Conservation (phyloP, 2,113 vertebrate genomes). For the Callaeas wilsoni region DNA sequence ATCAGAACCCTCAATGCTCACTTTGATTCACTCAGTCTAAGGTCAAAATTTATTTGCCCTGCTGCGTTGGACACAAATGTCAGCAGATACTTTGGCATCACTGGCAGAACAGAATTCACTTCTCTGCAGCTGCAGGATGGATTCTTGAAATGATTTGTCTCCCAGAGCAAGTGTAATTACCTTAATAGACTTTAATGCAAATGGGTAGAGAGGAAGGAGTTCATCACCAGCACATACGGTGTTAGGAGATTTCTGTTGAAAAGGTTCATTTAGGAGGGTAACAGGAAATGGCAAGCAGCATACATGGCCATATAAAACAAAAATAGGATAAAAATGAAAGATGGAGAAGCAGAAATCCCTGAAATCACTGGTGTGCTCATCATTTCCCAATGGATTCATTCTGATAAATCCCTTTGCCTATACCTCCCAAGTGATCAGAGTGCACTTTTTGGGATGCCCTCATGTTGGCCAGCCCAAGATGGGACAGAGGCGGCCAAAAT, state of each 20-base stretch:
- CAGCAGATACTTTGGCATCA: background rate
- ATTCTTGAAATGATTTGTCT: background rate
- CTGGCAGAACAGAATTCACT: background rate
- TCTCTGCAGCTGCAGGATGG: background rate
- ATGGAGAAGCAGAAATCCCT: background rate
- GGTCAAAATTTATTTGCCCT: background rate
- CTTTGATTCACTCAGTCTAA: background rate
- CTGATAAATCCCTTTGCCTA: background rate
- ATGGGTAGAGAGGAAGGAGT: background rate
- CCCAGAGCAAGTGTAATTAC: background rate
- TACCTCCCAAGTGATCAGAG: background rate
- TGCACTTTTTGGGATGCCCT: fast-evolving
- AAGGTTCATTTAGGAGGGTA: background rate
- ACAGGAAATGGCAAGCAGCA: background rate
- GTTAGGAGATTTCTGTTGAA: background rate
- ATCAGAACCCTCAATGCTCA: background rate
- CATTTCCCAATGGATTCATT: background rate
- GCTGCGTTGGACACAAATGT: background rate
- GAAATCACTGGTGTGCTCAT: background rate
- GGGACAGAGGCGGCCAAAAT: background rate
- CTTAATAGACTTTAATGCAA: background rate
- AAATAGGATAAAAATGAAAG: background rate
- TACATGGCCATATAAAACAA: background rate
- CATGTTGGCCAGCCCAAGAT: background rate
- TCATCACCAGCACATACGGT: background rate